Conservation (phyloP, 2,888 invertebrate genomes). For the Chloromyia formosa region DNA sequence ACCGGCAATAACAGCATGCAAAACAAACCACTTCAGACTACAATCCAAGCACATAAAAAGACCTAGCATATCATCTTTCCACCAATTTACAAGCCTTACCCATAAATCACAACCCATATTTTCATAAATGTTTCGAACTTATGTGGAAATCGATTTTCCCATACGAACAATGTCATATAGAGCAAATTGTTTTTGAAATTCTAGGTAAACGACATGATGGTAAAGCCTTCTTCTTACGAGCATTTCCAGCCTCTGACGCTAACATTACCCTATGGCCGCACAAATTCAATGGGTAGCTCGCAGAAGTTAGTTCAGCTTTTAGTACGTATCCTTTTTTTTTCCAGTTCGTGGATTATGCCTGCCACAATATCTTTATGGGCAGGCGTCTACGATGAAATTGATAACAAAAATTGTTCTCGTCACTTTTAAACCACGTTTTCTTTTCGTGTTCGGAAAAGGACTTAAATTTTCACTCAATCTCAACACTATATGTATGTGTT, state of each 20-base stretch:
- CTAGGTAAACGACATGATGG: conserved; percentile 24
- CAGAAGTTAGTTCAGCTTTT: neutral
- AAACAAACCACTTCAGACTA: too few relatives aligned
- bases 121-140: conserved; percentile 14
- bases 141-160: conserved; percentile 11
- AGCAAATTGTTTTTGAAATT: conserved; percentile 41
- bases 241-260: neutral
- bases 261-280: neutral
- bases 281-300: neutral
- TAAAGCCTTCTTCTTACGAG: too few relatives aligned
- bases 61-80: too few relatives aligned
- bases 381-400: too few relatives aligned
- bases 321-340: neutral
- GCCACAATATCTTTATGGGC: neutral
- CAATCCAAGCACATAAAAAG: too few relatives aligned
- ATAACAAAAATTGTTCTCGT: conserved; percentile 11
- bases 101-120: conserved; percentile 14
- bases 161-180: conserved; percentile 4
- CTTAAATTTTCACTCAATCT: conserved; percentile 20
- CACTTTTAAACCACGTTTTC: neutral
- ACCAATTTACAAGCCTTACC: too few relatives aligned
- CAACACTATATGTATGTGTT: neutral
- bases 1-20: too few relatives aligned
- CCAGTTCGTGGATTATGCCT: neutral
- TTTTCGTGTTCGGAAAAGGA: neutral